phyloP scores from a whole-genome alignment of 2,888 invertebrate species.

The Celastrina argiolus region DNA sequence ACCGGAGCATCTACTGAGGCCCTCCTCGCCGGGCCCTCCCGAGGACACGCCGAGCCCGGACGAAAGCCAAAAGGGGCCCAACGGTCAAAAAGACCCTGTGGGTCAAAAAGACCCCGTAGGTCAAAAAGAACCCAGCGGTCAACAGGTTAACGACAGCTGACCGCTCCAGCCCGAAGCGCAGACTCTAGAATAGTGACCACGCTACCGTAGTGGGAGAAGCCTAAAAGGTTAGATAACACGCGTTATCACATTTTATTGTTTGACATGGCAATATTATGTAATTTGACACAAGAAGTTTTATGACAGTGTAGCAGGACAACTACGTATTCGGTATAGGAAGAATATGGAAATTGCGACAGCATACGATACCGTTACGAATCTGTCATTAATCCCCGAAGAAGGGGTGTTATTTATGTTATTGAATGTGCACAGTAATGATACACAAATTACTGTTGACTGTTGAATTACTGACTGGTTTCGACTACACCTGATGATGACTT shows the following conservation, averaged over 20 bases:
- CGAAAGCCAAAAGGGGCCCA: neutral
- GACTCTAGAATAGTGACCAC: neutral
- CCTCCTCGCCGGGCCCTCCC: constrained; percentile 36
- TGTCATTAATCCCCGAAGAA: no score
- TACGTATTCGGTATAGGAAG: no score
- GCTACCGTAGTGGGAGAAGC: neutral
- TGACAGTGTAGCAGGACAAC: no score
- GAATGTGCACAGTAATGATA: no score
- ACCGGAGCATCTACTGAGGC: constrained; percentile 83
- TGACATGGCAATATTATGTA: neutral
- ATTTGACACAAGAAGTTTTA: neutral
- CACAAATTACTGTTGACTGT: no score
- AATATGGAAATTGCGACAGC: no score
- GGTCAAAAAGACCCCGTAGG: neutral
- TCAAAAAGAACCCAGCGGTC: neutral
- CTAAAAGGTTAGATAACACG: constrained; percentile 2
- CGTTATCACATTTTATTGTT: neutral
- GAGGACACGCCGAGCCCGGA: constrained; percentile 25
- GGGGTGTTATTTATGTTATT: no score
- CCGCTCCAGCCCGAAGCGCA: neutral
- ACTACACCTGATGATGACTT: no score
- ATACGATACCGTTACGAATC: no score
- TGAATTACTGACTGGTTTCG: no score
- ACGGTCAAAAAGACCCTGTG: neutral
- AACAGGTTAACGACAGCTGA: constrained; percentile 1